Evolutionary conservation across 2,797 vertebrate genomes (phyloP), one percentile per base, ranked within the genome.

Genomic region (Carapus acus): DNA sequence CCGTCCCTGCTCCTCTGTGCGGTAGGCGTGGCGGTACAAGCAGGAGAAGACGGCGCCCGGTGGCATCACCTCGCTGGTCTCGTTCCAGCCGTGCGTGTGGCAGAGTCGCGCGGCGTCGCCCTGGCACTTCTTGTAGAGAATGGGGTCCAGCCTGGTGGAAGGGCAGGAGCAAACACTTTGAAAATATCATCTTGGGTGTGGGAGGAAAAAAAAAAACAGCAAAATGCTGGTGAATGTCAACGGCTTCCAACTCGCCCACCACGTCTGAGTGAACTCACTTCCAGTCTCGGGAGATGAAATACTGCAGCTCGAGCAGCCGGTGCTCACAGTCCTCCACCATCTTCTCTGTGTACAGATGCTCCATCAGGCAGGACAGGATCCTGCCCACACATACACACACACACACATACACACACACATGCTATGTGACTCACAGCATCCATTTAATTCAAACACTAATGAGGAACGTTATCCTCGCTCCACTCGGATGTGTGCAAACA

Each of bases 201-300:
- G n/a, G 5, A 29, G 5, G 5, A 6, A 6, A 29, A 5, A 29
- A 29, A 29, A 29, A 29, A 29, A 33, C 6, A 33, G 31, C 31
- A 33, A 13, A 33, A 33, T 11, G 38, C 4, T 4, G 6, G 3
- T 4, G 31, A 33, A 33, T 33, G 9, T 33, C 31, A 11, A 13
- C 31, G 3, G 31, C 31, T 33, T 33, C 14, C 8, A 13, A 13
- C 14, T 13, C 3, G 6, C 3, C 31, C 31, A 33, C 6, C 6
- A 13, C 14, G 31, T 33, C 31, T 7, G 8, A 4, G 31, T 9
- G 2, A 6, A 79, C 94, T 92, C 70, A 97, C 94, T 95, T 97
- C 94, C 94, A 97, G 67, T 97, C 94, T 62, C 94, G 91, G 54
- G 94, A 94, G 58, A 97, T 97, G 55, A 97, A 97, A 82, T 97